Conservation (phyloP, 2,797 vertebrate genomes). For the Lagorchestes hirsutus region DNA sequence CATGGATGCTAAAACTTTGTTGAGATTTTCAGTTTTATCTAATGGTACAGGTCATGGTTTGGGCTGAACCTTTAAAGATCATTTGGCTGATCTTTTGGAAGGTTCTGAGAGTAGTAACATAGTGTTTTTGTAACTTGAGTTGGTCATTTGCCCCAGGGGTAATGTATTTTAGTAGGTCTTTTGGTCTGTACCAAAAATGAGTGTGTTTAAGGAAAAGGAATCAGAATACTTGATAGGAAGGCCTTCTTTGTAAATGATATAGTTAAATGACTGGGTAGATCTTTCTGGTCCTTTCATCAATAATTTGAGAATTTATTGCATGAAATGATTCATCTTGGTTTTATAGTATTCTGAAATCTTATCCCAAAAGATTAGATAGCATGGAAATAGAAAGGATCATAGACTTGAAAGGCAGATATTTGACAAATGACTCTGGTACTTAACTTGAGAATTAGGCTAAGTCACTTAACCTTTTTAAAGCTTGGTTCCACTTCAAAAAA, state of each 20-base stretch:
- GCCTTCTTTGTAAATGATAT: not conserved
- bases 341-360: not conserved
- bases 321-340: not conserved
- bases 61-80: not conserved
- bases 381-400: not conserved
- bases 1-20: not conserved
- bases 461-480: not conserved
- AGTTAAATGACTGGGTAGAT: not conserved
- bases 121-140: not conserved
- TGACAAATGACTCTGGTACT: not conserved
- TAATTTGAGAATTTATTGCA: not conserved
- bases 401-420: not conserved
- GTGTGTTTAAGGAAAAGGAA: not conserved
- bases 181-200: not conserved
- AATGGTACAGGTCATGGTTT: not conserved
- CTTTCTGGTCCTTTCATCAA: not conserved
- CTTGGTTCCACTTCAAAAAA: not conserved
- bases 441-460: not conserved
- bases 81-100: not conserved
- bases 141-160: not conserved
- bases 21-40: slow-evolving; percentile 14
- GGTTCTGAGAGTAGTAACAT: not conserved
- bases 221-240: not conserved
- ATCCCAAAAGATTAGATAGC: too few relatives aligned
- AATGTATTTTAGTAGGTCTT: not conserved